Base-by-base conservation (phyloP, 2,888 invertebrate genomes). In the Esperia sulphurella region DNA sequence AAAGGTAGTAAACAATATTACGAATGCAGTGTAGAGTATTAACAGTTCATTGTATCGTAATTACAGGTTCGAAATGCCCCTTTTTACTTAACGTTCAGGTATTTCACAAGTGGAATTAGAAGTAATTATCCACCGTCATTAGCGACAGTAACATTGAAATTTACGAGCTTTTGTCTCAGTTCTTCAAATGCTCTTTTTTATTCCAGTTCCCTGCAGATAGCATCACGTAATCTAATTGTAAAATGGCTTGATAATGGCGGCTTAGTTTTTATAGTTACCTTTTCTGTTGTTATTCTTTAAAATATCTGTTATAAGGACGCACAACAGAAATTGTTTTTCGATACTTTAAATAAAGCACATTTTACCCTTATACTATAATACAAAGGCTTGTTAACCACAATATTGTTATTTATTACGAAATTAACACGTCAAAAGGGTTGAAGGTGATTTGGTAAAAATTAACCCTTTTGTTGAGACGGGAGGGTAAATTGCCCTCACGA, bases 381-480 rank as follows among this genome's bases (percentile, higher is more conserved):
- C 49, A 52, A 49, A 48, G 41, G 50, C 51, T 54, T 41, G 53
- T 53, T 54, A 54, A 54, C 57, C 55, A 52, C 59, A 59, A 58
- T 63, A 58, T 57, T 52, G 67, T 75, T 68, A 78, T 82, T 81
- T 74, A 78, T 75, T 65, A 75, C 69, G 51, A 68, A 77, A 85
- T 86, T 82, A 84, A 83, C 82, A 80, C 85, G 79, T 85, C 81
- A 81, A 65, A 59, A 69, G 76, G 75, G 78, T 71, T 71, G 67
- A 61, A 55, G 53, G 59, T 67, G 73, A 74, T 77, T 75, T 61
- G 59, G 61, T 59, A 68, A n/a, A 77, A 78, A 77, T 68, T 71
- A 74, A 77, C 79, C 83, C 79, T 68, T 78, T 78, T 71, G 73
- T 73, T 72, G 67, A 53, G 61, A 65, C 62, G 52, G 59, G 61